These are phyloP conservation scores for Cephus runcator DNA, from an alignment of 2,888 invertebrate genomes.

Conservation along the genomic window DNA sequence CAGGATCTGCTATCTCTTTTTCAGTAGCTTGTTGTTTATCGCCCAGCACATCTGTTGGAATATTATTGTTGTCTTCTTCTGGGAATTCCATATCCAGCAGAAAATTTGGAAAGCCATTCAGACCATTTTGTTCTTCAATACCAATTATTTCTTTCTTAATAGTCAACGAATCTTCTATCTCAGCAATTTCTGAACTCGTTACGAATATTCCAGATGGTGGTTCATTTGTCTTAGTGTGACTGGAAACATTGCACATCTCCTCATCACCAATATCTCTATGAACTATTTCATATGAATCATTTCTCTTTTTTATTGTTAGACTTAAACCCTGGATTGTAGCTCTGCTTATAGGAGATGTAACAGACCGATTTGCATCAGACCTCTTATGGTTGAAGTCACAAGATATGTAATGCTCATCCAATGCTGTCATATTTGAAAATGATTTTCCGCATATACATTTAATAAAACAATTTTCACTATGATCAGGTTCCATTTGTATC, in stretches of 20 bases:
- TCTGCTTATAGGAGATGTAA: conserved; percentile 38
- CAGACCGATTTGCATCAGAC: conserved; percentile 1
- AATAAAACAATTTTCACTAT: not conserved
- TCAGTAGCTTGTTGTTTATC: conserved; percentile 45
- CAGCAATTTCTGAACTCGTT: conserved; percentile 21
- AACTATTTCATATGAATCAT: conserved; percentile 60
- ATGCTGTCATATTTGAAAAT: conserved; percentile 49
- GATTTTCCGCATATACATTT: conserved; percentile 47
- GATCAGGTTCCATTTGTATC: not conserved
- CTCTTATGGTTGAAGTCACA: conserved; percentile 31
- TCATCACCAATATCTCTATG: conserved; percentile 42
- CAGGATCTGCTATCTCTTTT: not conserved
- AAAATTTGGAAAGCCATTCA: conserved; percentile 29
- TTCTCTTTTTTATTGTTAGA: conserved; percentile 60
- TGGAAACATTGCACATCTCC: conserved; percentile 30
- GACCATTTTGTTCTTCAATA: conserved; percentile 10
- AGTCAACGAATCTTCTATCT: conserved; percentile 2
- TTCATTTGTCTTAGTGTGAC: conserved; percentile 26
- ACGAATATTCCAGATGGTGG: conserved; percentile 32
- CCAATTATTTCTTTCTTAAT: not conserved
- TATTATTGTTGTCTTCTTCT: conserved; percentile 31
- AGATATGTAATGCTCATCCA: conserved; percentile 45
- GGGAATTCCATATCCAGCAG: conserved; percentile 25
- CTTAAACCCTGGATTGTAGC: conserved; percentile 56
- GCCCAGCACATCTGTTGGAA: conserved; percentile 39